A percentile compares a stretch with the other conserved stretches of the same genome.
Evolutionary conservation across 2,113 vertebrate species (phyloP).

Genomic region (human): GRCh38 chr11:31946001-31946500

Average conservation of each 20-base stretch:
- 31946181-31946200: slow-evolving; percentile 20
- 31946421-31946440: background rate
- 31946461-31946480: slow-evolving; percentile 52
- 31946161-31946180: background rate
- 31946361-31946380: background rate
- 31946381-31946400: slow-evolving; percentile 27
- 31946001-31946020: background rate
- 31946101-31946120: background rate
- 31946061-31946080: background rate
- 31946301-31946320: background rate
- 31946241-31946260: background rate
- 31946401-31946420: background rate
- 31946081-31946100: background rate
- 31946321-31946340: background rate
- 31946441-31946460: slow-evolving; percentile 37
- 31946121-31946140: background rate
- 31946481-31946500: slow-evolving; percentile 35
- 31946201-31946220: background rate
- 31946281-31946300: background rate
- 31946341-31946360: background rate
- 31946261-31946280: background rate
- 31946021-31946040: background rate
- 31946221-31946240: fast-evolving
- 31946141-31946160: background rate
- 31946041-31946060: background rate